Conservation (phyloP, 2,113 vertebrate genomes). For the Tiliqua scincoides region DNA sequence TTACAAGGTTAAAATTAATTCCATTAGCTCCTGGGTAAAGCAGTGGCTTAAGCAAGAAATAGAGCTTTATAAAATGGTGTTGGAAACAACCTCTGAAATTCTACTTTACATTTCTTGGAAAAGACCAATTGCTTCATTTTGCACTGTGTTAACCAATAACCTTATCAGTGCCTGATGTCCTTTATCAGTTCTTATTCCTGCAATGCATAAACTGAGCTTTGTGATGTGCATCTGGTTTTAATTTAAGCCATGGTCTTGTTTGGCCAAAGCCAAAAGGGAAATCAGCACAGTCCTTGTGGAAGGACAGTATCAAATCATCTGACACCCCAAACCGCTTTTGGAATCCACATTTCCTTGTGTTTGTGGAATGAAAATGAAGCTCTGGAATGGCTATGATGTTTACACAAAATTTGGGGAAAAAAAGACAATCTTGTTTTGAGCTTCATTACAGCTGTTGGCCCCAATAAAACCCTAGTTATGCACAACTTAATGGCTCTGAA, state of each 20-base stretch:
- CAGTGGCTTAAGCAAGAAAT: background rate
- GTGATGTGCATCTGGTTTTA: slow-evolving; percentile 66
- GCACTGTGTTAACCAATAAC: background rate
- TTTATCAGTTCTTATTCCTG: slow-evolving; percentile 9
- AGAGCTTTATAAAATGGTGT: background rate
- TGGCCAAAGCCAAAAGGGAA: slow-evolving; percentile 62
- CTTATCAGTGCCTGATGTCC: slow-evolving; percentile 36
- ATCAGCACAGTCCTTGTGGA: slow-evolving; percentile 69
- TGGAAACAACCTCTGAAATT: background rate
- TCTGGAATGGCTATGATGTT: slow-evolving; percentile 15
- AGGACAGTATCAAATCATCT: slow-evolving; percentile 71
- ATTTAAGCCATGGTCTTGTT: slow-evolving; percentile 57
- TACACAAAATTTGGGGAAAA: slow-evolving; percentile 14
- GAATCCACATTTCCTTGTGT: slow-evolving; percentile 63
- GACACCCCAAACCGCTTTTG: slow-evolving; percentile 59
- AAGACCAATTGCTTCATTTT: background rate
- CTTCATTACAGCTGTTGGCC: background rate
- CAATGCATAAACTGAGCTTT: slow-evolving; percentile 61
- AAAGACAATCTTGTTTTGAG: background rate
- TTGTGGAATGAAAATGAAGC: slow-evolving; percentile 17
- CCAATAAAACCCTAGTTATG: background rate
- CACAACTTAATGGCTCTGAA: background rate
- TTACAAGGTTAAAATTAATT: background rate
- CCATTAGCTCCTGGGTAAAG: background rate
- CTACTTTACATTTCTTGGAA: background rate